Evolutionary conservation across 2,888 invertebrate genomes (phyloP).

Genomic region (Mythimna albipuncta): DNA sequence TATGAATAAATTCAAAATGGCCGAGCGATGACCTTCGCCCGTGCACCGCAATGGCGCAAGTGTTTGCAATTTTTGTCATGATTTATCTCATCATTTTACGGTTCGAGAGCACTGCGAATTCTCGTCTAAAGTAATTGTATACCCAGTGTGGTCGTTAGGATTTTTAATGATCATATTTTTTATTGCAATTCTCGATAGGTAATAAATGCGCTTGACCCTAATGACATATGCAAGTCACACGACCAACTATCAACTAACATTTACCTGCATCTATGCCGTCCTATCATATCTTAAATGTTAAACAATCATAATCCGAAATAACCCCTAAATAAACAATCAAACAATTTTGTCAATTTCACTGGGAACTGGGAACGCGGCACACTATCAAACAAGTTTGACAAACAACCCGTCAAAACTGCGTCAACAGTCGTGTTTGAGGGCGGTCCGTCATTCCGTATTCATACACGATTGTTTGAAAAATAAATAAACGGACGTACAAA

Average conservation of each 20-base stretch:
- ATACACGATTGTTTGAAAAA: conserved; percentile 57
- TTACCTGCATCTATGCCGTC: background rate
- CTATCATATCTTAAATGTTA: conserved; percentile 12
- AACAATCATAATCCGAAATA: conserved; percentile 44
- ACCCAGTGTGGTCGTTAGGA: conserved; percentile 36
- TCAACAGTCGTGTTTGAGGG: conserved; percentile 57
- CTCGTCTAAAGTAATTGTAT: conserved; percentile 46
- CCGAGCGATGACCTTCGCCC: conserved; percentile 64
- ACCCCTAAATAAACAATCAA: conserved; percentile 47
- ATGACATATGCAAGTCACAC: conserved; percentile 41
- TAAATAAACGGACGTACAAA: conserved; percentile 54
- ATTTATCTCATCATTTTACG: conserved; percentile 63
- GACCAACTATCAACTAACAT: conserved; percentile 12
- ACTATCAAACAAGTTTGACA: conserved; percentile 55
- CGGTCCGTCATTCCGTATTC: conserved; percentile 59
- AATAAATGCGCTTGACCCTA: conserved; percentile 37
- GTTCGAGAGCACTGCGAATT: conserved; percentile 46
- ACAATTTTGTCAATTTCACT: conserved; percentile 53
- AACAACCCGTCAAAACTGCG: conserved; percentile 59
- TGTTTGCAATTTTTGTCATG: conserved; percentile 61
- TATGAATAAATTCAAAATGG: conserved; percentile 59
- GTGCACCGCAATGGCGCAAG: conserved; percentile 60
- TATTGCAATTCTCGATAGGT: conserved; percentile 26
- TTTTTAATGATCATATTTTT: conserved; percentile 48
- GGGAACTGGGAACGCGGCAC: conserved; percentile 43